Conservation (phyloP, 2,888 invertebrate species). For the Acrobasis consociella region DNA sequence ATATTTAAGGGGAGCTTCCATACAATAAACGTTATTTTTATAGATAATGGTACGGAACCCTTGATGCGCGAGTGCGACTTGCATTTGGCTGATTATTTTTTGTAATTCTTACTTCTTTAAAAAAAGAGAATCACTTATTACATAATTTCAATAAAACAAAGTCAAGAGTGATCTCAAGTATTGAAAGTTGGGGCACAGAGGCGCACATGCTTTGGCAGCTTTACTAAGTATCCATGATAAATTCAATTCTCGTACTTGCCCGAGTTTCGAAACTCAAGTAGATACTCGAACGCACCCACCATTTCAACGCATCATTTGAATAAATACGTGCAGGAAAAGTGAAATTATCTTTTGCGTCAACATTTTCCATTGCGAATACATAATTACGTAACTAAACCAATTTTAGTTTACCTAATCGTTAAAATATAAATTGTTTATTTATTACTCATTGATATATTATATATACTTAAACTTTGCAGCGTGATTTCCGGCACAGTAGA, state of each 20-base stretch:
- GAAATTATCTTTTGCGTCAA: conserved; percentile 42
- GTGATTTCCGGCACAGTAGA: too few relatives aligned
- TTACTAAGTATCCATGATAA: conserved; percentile 40
- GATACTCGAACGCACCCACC: conserved; percentile 38
- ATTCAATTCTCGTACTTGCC: conserved; percentile 51
- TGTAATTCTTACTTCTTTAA: too few relatives aligned
- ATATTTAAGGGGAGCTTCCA: too few relatives aligned
- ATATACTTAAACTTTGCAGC: too few relatives aligned
- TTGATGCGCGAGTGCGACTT: too few relatives aligned
- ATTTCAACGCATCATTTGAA: conserved; percentile 51
- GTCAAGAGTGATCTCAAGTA: conserved; percentile 19
- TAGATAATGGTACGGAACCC: too few relatives aligned
- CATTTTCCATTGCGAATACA: neutral
- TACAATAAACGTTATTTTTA: too few relatives aligned
- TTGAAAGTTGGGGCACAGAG: conserved; percentile 38
- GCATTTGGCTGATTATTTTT: too few relatives aligned
- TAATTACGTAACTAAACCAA: too few relatives aligned
- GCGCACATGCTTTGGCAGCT: conserved; percentile 42
- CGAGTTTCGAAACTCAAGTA: conserved; percentile 58
- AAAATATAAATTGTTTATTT: too few relatives aligned
- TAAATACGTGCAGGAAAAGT: conserved; percentile 59
- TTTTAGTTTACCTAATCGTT: too few relatives aligned
- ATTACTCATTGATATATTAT: too few relatives aligned
- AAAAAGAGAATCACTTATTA: neutral
- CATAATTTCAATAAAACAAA: neutral